Conservation (phyloP, 2,113 vertebrate species). For the Rhynchopsitta pachyrhyncha region DNA sequence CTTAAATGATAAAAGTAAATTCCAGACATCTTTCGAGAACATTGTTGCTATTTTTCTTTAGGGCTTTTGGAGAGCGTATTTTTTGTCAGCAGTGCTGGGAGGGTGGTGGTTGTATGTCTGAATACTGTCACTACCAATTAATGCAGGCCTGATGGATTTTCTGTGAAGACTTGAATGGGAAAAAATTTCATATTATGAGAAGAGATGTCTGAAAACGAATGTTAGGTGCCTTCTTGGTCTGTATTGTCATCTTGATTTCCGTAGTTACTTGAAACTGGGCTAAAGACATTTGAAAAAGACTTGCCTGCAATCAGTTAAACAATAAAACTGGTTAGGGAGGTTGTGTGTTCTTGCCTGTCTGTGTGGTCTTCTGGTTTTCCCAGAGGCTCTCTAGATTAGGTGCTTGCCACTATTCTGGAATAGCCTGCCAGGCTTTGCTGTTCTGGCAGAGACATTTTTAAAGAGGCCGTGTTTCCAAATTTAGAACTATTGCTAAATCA, state of each 20-base stretch:
- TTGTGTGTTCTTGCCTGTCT: not conserved
- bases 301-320: not conserved
- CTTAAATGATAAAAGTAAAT: not conserved
- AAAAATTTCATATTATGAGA: not conserved
- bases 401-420: constrained; percentile 12
- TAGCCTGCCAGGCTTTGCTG: not conserved
- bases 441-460: not conserved
- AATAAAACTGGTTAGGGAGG: constrained; percentile 36
- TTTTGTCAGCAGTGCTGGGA: not conserved
- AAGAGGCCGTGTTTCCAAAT: not conserved
- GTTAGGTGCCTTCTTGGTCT: not conserved
- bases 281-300: not conserved
- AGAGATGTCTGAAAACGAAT: not conserved
- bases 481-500: not conserved
- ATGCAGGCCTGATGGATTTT: not conserved
- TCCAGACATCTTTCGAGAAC: not conserved
- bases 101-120: not conserved
- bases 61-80: not conserved
- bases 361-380: constrained; percentile 27
- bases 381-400: not conserved
- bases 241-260: not conserved
- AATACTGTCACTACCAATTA: not conserved
- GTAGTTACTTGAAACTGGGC: not conserved
- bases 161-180: not conserved
- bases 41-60: not conserved